These are phyloP conservation scores for Clavelina lepadiformis DNA, from an alignment of 23 tunicate species.

Conservation along the genomic window DNA sequence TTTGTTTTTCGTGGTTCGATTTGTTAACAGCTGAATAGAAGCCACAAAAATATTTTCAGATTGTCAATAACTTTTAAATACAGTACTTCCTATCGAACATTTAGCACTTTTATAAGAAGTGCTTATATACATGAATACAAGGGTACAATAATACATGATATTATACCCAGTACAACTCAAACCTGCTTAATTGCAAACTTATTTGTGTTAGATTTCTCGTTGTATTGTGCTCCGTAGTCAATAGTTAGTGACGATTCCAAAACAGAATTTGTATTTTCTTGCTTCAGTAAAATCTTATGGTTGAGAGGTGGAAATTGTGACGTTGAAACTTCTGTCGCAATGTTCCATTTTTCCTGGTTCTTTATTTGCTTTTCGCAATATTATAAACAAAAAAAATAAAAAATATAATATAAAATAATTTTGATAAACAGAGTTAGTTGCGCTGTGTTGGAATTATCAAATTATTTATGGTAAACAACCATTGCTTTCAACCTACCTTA, in stretches of 20 bases:
- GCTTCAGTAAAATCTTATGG: conserved; percentile 7
- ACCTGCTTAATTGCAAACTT: conserved; percentile 17
- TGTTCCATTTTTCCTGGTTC: conserved; percentile 4
- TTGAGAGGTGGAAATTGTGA: conserved; percentile 11
- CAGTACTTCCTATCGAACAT: too few species aligned
- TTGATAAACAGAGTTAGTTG: too few species aligned
- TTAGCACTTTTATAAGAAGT: too few species aligned
- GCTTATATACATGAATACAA: too few species aligned
- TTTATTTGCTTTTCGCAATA: not conserved
- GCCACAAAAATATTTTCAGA: not conserved
- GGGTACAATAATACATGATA: too few species aligned
- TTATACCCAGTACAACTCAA: too few species aligned
- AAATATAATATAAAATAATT: too few species aligned
- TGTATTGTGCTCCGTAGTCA: not conserved
- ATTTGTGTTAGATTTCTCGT: not conserved
- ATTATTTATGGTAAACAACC: too few species aligned
- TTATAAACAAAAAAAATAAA: not conserved
- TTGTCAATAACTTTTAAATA: too few species aligned
- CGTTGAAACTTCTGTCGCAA: conserved; percentile 1
- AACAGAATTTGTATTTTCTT: not conserved
- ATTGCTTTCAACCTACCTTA: too few species aligned
- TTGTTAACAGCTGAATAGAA: conserved; percentile 1
- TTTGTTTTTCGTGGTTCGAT: not conserved
- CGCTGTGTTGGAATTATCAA: too few species aligned
- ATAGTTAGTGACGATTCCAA: not conserved